Evolutionary conservation across 1,140 invertebrate species (phyloP), one percentile per base, ranked within the genome.

Genomic region (Bombus turneri): DNA sequence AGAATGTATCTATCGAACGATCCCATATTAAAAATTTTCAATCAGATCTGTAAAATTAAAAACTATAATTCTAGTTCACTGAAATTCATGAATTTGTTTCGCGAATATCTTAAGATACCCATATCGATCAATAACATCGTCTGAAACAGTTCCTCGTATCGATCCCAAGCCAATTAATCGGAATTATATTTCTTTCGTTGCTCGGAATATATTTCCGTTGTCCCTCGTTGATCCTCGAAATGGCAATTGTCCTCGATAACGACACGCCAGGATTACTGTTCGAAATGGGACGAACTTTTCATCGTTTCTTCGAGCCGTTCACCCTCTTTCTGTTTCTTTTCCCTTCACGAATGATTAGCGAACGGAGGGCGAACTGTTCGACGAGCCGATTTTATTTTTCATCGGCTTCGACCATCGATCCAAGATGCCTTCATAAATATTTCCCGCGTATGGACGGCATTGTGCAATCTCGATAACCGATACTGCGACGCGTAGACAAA

Each of bases 101-200:
- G 47, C 59, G 9, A 62, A 62, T n/a, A 10, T 13, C 59, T n/a
- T n/a, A n/a, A 13, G 28, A n/a, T 62, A n/a, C 10, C 28, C 4
- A 13, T 62, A 13, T 62, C 28, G 12, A 12, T 28, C 57, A 28
- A 13, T 53, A 53, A 53, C 15, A 8, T 53, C 3, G 59, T n/a
- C 22, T 31, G n/a, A 31, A 31, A 22, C 41, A 31, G 8, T 47
- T 31, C 5, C 1, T 57, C 3, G 25, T 39, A 69, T 53, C 9
- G 78, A 69, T 80, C 66, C 25, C 31, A 25, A 69, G 31, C 13
- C 34, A 80, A 80, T 80, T 69, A 69, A 80, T 80, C 64, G 43
- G 34, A 43, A 80, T 69, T 80, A 80, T 53, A 31, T 39, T 31
- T 12, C 28, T 59, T 76, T 39, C 43, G 12, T 53, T 12, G 10